Percentiles rank a stretch among this genome's conserved stretches.
These are phyloP conservation scores for Dendrocopos noguchii DNA, from an alignment of 2,113 vertebrate genomes.

Conservation along the genomic window DNA sequence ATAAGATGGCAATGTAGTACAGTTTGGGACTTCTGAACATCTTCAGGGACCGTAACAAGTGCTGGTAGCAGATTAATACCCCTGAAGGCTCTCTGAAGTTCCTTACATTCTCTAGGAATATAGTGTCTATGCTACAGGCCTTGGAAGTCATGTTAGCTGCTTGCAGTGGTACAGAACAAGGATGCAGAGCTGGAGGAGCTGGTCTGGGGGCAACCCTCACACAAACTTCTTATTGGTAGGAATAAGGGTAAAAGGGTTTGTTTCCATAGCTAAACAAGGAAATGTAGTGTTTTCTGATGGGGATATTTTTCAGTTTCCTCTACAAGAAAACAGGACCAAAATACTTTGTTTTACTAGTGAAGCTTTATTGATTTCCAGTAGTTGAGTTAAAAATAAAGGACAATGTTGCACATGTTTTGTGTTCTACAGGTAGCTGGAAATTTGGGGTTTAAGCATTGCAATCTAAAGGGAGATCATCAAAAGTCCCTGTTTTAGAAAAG, in stretches of 20 bases:
- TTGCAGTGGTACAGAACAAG: not conserved
- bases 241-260: not conserved
- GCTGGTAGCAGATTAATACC: not conserved
- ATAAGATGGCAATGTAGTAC: not conserved
- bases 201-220: not conserved
- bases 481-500: not conserved
- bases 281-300: not conserved
- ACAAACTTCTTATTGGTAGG: not conserved
- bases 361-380: not conserved
- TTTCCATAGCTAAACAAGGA: not conserved
- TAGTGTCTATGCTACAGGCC: accelerated
- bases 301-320: not conserved
- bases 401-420: not conserved
- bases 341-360: not conserved
- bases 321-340: not conserved
- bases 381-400: not conserved
- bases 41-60: not conserved
- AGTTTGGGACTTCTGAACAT: not conserved
- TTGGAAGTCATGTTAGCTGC: not conserved
- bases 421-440: not conserved
- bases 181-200: not conserved
- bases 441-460: not conserved
- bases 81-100: not conserved
- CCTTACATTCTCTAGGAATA: not conserved
- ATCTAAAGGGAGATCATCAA: not conserved